Evolutionary conservation across 2,888 invertebrate species (phyloP).

Genomic region (Myathropa florea): DNA sequence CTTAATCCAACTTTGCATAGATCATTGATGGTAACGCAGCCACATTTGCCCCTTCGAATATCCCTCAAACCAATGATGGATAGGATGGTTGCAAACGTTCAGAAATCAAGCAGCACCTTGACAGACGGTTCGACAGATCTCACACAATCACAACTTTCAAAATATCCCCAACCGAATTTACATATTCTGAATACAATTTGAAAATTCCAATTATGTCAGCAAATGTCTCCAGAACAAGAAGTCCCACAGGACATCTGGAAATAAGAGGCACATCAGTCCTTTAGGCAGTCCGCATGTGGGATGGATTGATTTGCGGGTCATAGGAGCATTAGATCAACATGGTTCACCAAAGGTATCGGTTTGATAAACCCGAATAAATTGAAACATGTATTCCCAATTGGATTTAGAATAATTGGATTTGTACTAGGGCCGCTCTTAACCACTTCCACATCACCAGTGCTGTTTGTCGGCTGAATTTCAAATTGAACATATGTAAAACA

Average conservation of each 20-base stretch:
- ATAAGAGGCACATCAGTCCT: background rate
- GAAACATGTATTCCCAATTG: conserved; percentile 51
- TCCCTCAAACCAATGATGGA: background rate
- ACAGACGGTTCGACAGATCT: background rate
- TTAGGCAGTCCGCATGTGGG: conserved; percentile 13
- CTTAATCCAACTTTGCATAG: too few species aligned
- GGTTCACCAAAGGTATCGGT: conserved; percentile 21
- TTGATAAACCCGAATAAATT: conserved; percentile 43
- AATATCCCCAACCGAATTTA: background rate
- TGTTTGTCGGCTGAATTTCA: conserved; percentile 1
- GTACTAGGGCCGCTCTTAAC: conserved; percentile 5
- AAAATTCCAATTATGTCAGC: conserved; percentile 41
- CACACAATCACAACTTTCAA: background rate
- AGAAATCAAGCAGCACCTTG: background rate
- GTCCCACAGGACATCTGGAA: conserved; percentile 27
- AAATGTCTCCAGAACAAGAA: conserved; percentile 14
- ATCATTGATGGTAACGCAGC: background rate
- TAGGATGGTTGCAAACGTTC: background rate
- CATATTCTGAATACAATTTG: conserved; percentile 32
- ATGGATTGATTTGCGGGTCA: conserved; percentile 54
- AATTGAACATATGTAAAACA: conserved; percentile 62
- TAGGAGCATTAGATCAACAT: conserved; percentile 42
- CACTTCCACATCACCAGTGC: background rate
- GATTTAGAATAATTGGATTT: conserved; percentile 56
- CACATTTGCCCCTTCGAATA: background rate